Evolutionary conservation across 2,888 invertebrate genomes (phyloP).

Genomic region (Dexiosoma caninum): DNA sequence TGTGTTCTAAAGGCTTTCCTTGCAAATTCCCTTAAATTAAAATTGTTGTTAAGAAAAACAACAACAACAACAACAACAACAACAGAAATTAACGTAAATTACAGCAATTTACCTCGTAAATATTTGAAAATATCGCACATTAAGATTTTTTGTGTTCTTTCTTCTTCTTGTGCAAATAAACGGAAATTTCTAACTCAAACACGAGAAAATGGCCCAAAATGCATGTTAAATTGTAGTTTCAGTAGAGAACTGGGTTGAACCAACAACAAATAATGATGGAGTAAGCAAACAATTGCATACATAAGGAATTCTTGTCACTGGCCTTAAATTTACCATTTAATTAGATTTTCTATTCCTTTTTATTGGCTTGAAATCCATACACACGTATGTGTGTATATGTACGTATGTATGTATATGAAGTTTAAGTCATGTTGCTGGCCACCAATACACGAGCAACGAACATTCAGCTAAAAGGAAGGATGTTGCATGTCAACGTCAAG

Average conservation of each 20-base stretch:
- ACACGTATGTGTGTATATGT: too few relatives aligned
- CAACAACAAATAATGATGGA: constrained; percentile 19
- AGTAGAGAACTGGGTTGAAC: not conserved
- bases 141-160: not conserved
- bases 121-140: constrained; percentile 32
- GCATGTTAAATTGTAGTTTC: constrained; percentile 49
- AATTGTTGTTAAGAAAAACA: constrained; percentile 15
- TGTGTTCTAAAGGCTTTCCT: constrained; percentile 38
- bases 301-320: constrained; percentile 54
- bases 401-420: too few relatives aligned
- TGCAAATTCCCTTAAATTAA: constrained; percentile 32
- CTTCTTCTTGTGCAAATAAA: constrained; percentile 41
- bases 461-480: constrained; percentile 55
- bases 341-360: constrained; percentile 34
- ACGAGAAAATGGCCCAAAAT: constrained; percentile 37
- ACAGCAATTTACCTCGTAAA: constrained; percentile 48
- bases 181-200: constrained; percentile 48
- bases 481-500: constrained; percentile 65
- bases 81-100: constrained; percentile 44
- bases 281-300: constrained; percentile 21
- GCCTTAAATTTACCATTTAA: constrained; percentile 59
- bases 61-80: too few relatives aligned
- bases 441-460: constrained; percentile 1
- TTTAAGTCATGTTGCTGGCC: too few relatives aligned
- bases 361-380: not conserved